Conservation (phyloP, 1,140 invertebrate genomes). For the Aphis gossypii region DNA sequence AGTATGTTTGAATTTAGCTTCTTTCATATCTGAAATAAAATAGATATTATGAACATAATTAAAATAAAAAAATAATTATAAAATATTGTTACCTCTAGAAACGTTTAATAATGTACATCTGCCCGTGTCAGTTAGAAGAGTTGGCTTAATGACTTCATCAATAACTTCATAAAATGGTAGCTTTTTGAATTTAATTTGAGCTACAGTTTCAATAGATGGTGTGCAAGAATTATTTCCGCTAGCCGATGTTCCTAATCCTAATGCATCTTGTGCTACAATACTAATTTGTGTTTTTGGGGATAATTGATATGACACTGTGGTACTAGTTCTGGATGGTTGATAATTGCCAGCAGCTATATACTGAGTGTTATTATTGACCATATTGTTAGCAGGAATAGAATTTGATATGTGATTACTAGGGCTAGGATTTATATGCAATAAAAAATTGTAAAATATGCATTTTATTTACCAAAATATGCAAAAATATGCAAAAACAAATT, state of each 20-base stretch:
- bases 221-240: not conserved
- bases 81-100: conserved; percentile 3
- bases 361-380: not conserved
- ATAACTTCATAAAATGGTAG: conserved; percentile 93
- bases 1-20: not conserved
- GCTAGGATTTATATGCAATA: no score
- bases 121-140: conserved; percentile 69
- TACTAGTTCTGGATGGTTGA: not conserved
- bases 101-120: conserved; percentile 1
- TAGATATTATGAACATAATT: not conserved
- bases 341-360: not conserved
- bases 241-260: not conserved
- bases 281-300: conserved; percentile 65
- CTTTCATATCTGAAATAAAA: conserved; percentile 29
- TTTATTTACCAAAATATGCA: no score
- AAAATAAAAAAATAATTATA: not conserved
- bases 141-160: conserved; percentile 87
- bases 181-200: conserved; percentile 87
- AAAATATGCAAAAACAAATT: no score
- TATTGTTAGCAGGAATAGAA: not conserved
- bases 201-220: conserved; percentile 65
- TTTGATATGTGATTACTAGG: not conserved
- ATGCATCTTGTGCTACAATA: not conserved
- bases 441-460: no score
- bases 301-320: conserved; percentile 59